Evolutionary conservation across 1,140 invertebrate species (phyloP), one percentile per base, ranked within the genome.

Genomic region (Polypedilum vanderplanki): DNA sequence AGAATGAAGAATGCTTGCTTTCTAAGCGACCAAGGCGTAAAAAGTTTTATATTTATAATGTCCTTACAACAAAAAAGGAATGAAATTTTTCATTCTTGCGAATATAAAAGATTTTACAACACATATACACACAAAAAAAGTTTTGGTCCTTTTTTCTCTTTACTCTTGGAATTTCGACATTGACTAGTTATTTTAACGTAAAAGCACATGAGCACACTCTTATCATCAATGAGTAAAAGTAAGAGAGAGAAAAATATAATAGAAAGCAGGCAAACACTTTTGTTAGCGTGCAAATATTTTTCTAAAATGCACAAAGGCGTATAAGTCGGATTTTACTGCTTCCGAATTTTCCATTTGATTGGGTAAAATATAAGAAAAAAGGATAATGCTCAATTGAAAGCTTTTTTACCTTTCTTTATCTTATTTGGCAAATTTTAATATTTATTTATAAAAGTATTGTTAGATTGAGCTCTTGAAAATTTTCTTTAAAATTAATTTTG

Each of bases 301-400:
- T 57, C 46, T 12, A 57, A 57, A 57, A 5, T 57, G 46, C 10
- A 15, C 10, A 57, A 57, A 57, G 10, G n/a, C 10, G n/a, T 15
- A 57, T 57, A 57, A 57, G n/a, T 57, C 46, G 46, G 46, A 57
- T 57, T 12, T 57, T 8, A 17, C 46, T 57, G n/a, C n/a, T 57
- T 57, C 8, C 1, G 3, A 3, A 33, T 33, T 74, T 41, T 24
- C 18, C 41, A 41, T 74, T 74, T n/a, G 73, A 74, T 33, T 73
- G 20, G 17, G 15, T 33, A 73, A 10, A 33, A 73, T 73, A 33
- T 24, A 33, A 33, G 9, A 7, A 73, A 74, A 74, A 41, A 12
- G 73, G 41, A 74, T 74, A 74, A 57, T 40, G 41, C 17, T 40
- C n/a, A 41, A 24, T 24, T 70, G 79, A 76, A 79, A 76, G 9